Percentiles rank a stretch among this genome's conserved stretches.
Conservation (phyloP, 1,140 invertebrate species). For the Eurytemora carolleeae region DNA sequence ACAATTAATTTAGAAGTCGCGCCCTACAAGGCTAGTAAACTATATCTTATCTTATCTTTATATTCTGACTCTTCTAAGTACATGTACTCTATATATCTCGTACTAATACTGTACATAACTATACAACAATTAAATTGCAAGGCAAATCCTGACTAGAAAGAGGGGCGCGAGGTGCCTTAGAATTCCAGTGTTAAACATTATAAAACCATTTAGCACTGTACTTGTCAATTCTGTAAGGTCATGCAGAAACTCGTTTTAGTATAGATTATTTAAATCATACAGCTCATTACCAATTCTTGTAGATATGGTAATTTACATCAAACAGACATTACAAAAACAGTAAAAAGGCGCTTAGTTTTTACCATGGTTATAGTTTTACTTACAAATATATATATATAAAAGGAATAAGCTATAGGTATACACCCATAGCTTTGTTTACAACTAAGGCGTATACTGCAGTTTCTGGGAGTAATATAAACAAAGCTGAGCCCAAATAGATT, state of each 20-base stretch:
- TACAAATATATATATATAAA: neutral
- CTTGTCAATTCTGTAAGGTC: constrained; percentile 4
- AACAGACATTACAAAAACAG: too few relatives aligned
- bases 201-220: constrained; percentile 3
- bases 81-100: too few relatives aligned
- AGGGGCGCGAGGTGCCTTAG: too few relatives aligned
- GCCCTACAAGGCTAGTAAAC: too few relatives aligned
- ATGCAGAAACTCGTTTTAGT: neutral
- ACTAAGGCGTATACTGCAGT: neutral
- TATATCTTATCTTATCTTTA: too few relatives aligned
- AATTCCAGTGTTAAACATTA: neutral
- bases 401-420: neutral
- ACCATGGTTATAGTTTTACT: neutral
- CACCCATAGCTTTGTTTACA: neutral
- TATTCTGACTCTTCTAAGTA: too few relatives aligned
- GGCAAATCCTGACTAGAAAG: too few relatives aligned
- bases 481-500: neutral
- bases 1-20: too few relatives aligned
- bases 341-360: too few relatives aligned
- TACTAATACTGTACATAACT: too few relatives aligned
- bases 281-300: neutral
- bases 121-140: too few relatives aligned
- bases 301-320: neutral
- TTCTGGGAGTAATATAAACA: neutral
- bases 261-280: neutral